Percentiles rank a stretch among this genome's conserved stretches.
These are phyloP conservation scores for Nautilus pompilius DNA, from an alignment of 1,140 invertebrate species.

Conservation along the genomic window DNA sequence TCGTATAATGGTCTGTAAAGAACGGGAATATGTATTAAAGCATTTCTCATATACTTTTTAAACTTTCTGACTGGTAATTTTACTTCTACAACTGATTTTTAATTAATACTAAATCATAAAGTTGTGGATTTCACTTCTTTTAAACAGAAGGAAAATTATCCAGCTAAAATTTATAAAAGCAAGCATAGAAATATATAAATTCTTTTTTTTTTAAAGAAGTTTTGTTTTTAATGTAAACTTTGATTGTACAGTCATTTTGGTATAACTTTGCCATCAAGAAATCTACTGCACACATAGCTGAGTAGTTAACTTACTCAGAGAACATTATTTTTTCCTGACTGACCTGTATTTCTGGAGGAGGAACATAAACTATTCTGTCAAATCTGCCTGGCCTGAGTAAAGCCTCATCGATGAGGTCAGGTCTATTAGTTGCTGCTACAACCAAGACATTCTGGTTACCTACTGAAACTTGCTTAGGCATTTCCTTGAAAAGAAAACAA, in stretches of 20 bases:
- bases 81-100: no score
- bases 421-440: conserved; percentile 86
- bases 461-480: background rate
- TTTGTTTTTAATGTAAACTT: background rate
- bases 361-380: conserved; percentile 96
- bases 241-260: background rate
- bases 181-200: conserved; percentile 21
- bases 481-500: conserved; percentile 4
- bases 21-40: conserved; percentile 1
- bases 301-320: no score
- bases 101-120: background rate
- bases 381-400: conserved; percentile 94
- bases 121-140: background rate
- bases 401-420: conserved; percentile 96
- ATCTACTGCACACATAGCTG: background rate
- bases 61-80: background rate
- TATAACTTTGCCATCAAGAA: background rate
- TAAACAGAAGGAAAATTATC: background rate
- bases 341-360: conserved; percentile 76
- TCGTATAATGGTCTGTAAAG: no score
- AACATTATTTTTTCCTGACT: no score
- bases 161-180: background rate
- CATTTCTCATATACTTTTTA: background rate
- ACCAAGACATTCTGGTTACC: conserved; percentile 77
- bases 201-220: conserved; percentile 8